phyloP scores from a whole-genome alignment of 2,888 invertebrate genomes.

The Tetanocera ferruginea region DNA sequence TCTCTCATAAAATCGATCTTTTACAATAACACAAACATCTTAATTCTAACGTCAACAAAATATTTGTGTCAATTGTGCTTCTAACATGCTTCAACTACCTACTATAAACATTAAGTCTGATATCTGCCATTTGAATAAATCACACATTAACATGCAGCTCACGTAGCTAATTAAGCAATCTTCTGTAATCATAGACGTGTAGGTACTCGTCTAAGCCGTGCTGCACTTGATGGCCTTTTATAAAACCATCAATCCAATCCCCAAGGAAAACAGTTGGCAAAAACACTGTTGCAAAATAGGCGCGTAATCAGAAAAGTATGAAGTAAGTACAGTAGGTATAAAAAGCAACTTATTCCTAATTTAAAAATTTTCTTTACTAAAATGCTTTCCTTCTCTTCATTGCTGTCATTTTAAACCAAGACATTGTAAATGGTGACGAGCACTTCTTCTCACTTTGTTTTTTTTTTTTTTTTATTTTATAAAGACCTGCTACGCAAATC shows the following conservation, averaged over 20 bases:
- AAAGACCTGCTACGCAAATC: conserved; percentile 9
- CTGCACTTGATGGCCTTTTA: neutral
- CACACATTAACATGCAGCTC: conserved; percentile 59
- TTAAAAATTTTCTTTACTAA: neutral
- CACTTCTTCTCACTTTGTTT: neutral
- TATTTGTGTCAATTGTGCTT: no score
- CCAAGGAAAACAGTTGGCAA: neutral
- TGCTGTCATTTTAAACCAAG: neutral
- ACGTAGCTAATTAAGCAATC: conserved; percentile 68
- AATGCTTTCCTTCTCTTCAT: neutral
- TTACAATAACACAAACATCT: no score
- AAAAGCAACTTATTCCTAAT: neutral
- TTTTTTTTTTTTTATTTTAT: neutral
- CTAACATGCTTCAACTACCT: no score
- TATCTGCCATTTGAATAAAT: no score
- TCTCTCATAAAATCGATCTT: no score
- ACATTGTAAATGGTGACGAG: neutral
- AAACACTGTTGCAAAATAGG: neutral
- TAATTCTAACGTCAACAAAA: no score
- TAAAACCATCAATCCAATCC: neutral
- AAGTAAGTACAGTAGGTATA: no score
- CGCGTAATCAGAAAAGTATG: neutral
- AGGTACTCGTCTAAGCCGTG: neutral
- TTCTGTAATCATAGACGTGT: neutral
- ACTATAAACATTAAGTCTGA: no score